A percentile compares a stretch with the other conserved stretches of the same genome.
These are phyloP conservation scores for Drosophila seclusa DNA, from an alignment of 2,888 invertebrate species.

Conservation along the genomic window DNA sequence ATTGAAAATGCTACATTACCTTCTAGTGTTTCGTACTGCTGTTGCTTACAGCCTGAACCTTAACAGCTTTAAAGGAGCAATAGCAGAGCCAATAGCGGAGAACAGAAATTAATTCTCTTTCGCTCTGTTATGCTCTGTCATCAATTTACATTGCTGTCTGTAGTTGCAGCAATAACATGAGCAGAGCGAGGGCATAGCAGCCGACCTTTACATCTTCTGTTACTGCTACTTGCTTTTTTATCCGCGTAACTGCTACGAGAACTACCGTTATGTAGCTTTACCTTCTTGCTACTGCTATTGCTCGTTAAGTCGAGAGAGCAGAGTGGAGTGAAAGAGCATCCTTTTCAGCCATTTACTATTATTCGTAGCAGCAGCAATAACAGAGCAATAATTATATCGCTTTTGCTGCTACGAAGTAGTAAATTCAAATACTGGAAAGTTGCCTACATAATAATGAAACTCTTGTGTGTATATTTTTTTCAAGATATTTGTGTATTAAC, in stretches of 20 bases:
- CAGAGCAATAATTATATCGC: neutral
- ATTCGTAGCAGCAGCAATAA: neutral
- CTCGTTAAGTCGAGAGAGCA: neutral
- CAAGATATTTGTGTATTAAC: conserved; percentile 1
- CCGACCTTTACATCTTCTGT: neutral
- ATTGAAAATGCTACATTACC: neutral
- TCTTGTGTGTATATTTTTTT: neutral
- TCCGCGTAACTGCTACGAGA: no score
- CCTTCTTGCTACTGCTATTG: neutral
- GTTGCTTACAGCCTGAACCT: neutral
- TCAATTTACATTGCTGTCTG: neutral
- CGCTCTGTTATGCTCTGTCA: neutral
- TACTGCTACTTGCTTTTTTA: neutral
- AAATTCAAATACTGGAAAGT: neutral
- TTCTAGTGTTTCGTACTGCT: neutral
- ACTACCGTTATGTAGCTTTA: neutral
- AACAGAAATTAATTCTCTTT: neutral
- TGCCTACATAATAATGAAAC: neutral
- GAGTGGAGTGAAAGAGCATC: neutral
- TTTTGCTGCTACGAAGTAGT: neutral
- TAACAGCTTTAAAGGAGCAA: neutral
- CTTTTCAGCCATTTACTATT: neutral
- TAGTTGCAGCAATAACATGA: neutral
- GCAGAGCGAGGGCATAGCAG: neutral
- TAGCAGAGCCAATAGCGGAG: neutral